phyloP scores from a whole-genome alignment of 2,113 vertebrate genomes.

The Protobothrops mucrosquamatus region DNA sequence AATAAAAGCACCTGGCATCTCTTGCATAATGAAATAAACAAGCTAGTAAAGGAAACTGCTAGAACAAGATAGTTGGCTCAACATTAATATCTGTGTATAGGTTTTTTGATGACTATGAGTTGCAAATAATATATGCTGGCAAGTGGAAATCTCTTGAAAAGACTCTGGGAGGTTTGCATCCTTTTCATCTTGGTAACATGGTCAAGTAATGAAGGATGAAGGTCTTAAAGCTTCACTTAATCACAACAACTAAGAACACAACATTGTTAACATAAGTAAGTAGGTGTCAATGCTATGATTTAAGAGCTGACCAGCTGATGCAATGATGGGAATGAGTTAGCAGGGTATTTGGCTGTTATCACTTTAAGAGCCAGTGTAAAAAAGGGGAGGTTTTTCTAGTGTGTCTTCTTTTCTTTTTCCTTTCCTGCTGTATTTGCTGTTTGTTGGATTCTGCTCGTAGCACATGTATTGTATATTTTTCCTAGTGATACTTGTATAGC shows the following conservation, averaged over 20 bases:
- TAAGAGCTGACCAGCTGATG: too few species aligned
- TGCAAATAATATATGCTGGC: not conserved
- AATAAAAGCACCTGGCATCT: not conserved
- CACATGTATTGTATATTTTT: too few species aligned
- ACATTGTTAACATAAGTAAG: not conserved
- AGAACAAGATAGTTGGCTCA: not conserved
- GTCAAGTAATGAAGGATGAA: not conserved
- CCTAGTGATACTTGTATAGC: too few species aligned
- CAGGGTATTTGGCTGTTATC: too few species aligned
- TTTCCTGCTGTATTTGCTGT: too few species aligned
- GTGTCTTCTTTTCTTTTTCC: too few species aligned
- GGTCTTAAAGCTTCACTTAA: not conserved
- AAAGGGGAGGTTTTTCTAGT: too few species aligned
- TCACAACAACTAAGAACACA: not conserved
- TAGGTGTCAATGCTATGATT: too few species aligned
- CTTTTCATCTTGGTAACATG: not conserved
- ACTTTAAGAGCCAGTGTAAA: too few species aligned
- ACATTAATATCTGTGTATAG: not conserved
- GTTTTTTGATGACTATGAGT: not conserved
- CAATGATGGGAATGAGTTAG: too few species aligned
- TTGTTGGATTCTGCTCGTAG: too few species aligned
- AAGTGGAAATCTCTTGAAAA: not conserved
- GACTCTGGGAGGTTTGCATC: not conserved
- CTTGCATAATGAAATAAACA: not conserved
- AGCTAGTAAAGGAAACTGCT: not conserved